These are phyloP conservation scores for Chalcis sispes DNA, from an alignment of 2,888 invertebrate genomes.

Conservation along the genomic window DNA sequence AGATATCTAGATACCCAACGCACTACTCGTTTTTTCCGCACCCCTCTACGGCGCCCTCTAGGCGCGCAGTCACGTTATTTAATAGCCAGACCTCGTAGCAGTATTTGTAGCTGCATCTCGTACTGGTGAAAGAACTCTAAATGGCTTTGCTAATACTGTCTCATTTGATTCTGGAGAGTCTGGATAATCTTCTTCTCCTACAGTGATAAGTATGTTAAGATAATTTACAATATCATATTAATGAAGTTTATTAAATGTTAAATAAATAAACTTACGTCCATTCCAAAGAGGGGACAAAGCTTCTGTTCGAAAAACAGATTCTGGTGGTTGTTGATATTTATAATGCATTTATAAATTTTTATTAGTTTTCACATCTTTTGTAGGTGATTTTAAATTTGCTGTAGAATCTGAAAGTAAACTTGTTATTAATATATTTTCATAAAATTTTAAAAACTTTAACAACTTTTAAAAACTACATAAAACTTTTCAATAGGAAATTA, in stretches of 20 bases:
- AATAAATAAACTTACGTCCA: constrained; percentile 62
- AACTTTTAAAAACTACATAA: too few species aligned
- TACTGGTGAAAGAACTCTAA: constrained; percentile 71
- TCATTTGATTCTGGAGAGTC: constrained; percentile 75
- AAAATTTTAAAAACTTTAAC: too few species aligned
- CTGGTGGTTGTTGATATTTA: constrained; percentile 69
- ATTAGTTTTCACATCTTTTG: constrained; percentile 73
- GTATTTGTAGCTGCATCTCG: constrained; percentile 72
- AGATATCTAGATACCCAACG: too few species aligned
- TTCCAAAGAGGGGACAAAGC: constrained; percentile 72
- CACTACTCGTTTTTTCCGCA: too few species aligned
- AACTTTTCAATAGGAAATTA: too few species aligned
- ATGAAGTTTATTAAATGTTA: constrained; percentile 1
- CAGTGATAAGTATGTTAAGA: constrained; percentile 8
- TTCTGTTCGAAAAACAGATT: constrained; percentile 68
- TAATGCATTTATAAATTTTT: constrained; percentile 72
- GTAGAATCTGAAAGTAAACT: constrained; percentile 64
- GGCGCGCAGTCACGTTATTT: too few species aligned
- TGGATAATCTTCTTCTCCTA: constrained; percentile 71
- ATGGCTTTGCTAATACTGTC: constrained; percentile 71
- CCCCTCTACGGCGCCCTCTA: too few species aligned
- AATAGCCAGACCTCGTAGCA: too few species aligned
- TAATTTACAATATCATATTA: constrained; percentile 5
- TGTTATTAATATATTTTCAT: background rate
- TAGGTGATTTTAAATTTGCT: constrained; percentile 68